phyloP scores from a whole-genome alignment of 2,113 vertebrate genomes.

The Galbula dea region DNA sequence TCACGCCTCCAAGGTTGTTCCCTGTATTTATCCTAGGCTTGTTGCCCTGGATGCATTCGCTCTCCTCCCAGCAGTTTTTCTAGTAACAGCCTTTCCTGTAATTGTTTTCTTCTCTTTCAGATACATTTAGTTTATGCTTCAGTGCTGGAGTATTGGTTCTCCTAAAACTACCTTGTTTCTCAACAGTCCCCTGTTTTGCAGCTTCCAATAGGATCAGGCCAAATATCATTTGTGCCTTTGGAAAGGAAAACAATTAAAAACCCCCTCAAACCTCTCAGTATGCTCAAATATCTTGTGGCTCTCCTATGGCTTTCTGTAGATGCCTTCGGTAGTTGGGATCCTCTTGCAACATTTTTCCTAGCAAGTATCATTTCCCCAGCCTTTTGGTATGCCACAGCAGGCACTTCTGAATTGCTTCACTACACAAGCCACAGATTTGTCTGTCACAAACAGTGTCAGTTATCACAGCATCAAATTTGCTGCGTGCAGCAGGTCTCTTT shows the following conservation, averaged over 20 bases:
- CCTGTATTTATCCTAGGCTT: not conserved
- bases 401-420: slow-evolving; percentile 45
- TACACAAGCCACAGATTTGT: slow-evolving; percentile 57
- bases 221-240: not conserved
- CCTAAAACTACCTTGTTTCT: not conserved
- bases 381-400: slow-evolving; percentile 58
- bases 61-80: not conserved
- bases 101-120: slow-evolving; percentile 7
- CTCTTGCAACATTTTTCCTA: not conserved
- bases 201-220: not conserved
- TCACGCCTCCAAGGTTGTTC: not conserved
- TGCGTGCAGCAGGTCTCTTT: slow-evolving; percentile 52
- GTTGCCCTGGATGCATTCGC: not conserved
- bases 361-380: slow-evolving; percentile 4
- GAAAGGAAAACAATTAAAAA: not conserved
- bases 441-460: slow-evolving; percentile 55
- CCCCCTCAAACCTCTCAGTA: not conserved
- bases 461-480: slow-evolving; percentile 55
- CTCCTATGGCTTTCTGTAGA: not conserved
- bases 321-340: not conserved
- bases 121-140: not conserved
- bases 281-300: not conserved
- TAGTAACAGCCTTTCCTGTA: slow-evolving; percentile 9
- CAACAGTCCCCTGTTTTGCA: not conserved
- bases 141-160: not conserved